Base-by-base conservation (phyloP, 2,888 invertebrate species). In the Heliconius cydno region DNA sequence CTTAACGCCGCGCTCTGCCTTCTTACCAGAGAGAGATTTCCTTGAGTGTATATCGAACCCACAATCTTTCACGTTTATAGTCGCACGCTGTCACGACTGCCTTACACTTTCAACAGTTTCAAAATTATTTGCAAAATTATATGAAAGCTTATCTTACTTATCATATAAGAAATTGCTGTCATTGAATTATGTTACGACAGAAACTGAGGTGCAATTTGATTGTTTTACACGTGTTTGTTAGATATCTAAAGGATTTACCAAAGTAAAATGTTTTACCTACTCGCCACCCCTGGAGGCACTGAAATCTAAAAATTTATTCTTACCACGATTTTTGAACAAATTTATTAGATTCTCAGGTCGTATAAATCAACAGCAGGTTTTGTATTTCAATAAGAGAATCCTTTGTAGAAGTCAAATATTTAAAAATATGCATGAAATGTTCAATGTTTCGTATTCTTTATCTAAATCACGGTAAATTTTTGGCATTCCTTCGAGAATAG, bases 241-340 rank as follows among this genome's bases (percentile, higher is more conserved):
- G 68, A 38, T 41, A 41, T 7, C 25, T 41, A 46, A 13, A 7
- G 25, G 13, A 41, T 70, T 25, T 68, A 70, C 7, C 0, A 70
- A 38, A 38, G 34, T n/a, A 9, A n/a, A 41, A 25, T 25, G n/a
- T 70, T 70, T 25, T 41, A 41, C n/a, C 25, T 5, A 41, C 70
- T 25, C 1, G 15, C n/a, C 15, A 28, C 25, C 41, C 38, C 10
- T 38, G 12, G 12, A 19, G 13, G 25, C 1, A 5, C 1, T 13
- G n/a, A n/a, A 68, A n/a, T 68, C 68, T 67, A 67, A n/a, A 38
- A 68, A 38, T 68, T n/a, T 41, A 41, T 70, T 70, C 70, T 13
- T 41, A 46, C 13, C 70, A 70, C 41, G 38, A 38, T 68, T 68
- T 70, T 70, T 70, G 25, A 41, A 25, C 41, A 41, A 41, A 68